Evolutionary conservation across 2,797 vertebrate genomes (phyloP).

Genomic region (Acestrorhynchus altus): DNA sequence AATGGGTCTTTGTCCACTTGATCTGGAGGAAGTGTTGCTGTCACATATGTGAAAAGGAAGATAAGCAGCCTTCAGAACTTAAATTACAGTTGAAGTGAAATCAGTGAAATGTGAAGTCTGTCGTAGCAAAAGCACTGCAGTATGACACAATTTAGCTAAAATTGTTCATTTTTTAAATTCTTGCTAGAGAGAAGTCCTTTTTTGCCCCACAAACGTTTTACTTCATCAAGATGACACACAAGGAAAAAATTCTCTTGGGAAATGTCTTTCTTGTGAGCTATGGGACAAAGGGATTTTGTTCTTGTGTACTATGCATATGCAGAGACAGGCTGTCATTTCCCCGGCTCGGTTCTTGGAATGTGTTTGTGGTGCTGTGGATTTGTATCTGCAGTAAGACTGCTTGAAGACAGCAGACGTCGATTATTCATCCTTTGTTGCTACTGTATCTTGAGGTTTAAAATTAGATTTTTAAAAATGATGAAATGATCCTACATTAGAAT

Average conservation of each 20-base stretch:
- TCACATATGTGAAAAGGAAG: neutral
- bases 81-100: neutral
- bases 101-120: neutral
- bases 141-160: neutral
- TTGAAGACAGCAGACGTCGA: constrained; percentile 1
- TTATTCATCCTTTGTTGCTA: neutral
- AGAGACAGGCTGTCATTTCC: constrained; percentile 35
- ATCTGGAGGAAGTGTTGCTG: neutral
- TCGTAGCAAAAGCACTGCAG: no score
- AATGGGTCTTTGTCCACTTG: neutral
- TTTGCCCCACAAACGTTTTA: constrained; percentile 1
- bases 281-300: constrained; percentile 47
- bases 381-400: constrained; percentile 11
- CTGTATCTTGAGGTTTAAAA: neutral
- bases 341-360: constrained; percentile 41
- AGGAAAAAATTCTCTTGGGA: constrained; percentile 11
- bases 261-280: constrained; percentile 29
- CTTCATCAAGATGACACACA: constrained; percentile 16
- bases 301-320: constrained; percentile 43
- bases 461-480: no score
- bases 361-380: constrained; percentile 1
- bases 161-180: neutral
- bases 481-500: no score
- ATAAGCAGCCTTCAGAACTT: neutral
- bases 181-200: constrained; percentile 1